These are phyloP conservation scores for Apodemia zela DNA, from an alignment of 2,888 invertebrate genomes.

Conservation along the genomic window DNA sequence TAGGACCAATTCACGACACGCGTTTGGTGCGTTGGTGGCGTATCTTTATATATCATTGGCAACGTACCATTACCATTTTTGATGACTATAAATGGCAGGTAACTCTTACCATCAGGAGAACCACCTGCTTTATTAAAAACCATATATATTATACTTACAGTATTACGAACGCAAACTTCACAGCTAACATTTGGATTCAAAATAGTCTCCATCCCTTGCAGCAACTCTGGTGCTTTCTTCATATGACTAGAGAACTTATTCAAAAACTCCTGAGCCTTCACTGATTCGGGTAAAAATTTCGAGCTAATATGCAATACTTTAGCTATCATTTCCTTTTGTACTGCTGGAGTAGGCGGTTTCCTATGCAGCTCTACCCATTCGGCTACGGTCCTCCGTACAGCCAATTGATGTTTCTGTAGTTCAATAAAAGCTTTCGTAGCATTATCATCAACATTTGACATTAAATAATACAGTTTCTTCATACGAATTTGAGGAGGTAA, in stretches of 20 bases:
- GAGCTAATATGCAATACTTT: constrained; percentile 84
- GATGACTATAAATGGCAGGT: no score
- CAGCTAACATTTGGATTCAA: constrained; percentile 95
- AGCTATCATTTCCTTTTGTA: constrained; percentile 86
- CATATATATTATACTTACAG: constrained; percentile 81
- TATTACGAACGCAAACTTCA: constrained; percentile 95
- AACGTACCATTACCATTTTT: no score
- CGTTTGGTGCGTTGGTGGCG: no score
- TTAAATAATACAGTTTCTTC: constrained; percentile 94
- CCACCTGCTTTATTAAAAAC: no score
- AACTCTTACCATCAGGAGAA: no score
- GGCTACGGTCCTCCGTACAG: constrained; percentile 89
- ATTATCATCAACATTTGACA: constrained; percentile 96
- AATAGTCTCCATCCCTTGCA: constrained; percentile 92
- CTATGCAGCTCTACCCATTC: constrained; percentile 93
- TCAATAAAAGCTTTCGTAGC: constrained; percentile 93
- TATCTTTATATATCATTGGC: no score
- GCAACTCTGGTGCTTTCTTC: constrained; percentile 84
- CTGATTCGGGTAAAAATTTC: constrained; percentile 94
- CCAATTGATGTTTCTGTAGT: constrained; percentile 93
- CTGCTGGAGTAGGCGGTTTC: constrained; percentile 83
- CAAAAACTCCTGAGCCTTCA: constrained; percentile 93
- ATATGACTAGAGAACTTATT: constrained; percentile 90
- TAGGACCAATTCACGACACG: no score
- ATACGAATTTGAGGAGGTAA: constrained; percentile 92